Base-by-base conservation (phyloP, 2,113 vertebrate species). In the Pedetes capensis region DNA sequence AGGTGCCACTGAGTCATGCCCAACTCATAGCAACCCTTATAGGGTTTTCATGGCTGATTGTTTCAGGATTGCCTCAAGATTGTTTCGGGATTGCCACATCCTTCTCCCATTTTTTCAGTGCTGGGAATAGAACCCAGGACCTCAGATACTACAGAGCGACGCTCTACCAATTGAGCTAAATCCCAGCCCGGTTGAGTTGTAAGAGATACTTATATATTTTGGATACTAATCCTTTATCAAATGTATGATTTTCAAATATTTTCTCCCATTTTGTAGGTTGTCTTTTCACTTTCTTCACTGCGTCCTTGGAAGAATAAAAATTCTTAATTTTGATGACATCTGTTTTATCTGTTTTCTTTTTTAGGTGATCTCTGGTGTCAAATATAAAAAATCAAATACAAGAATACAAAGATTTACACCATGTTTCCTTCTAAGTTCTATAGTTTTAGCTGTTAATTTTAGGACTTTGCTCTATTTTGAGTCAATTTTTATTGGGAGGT, bases 241-340 rank as follows among this genome's bases (percentile, higher is more conserved):
- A 88, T 47, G 72, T 7, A 85, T 69, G 37, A 63, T 76, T 92
- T 87, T 0, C 22, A 85, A 92, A 55, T 61, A 74, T 81, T 80
- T 92, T 79, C 63, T 90, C 42, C n/a, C 42, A 59, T 81, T 75
- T 34, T 90, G 20, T 83, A 39, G 25, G 37, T 14, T 76, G 14
- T 57, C 29, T 89, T 89, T 87, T 87, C 53, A 95, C 29, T 66
- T 87, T 95, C 61, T 91, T 81, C 20, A 86, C 13, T 75, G 29
- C 94, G 5, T 89, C 78, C 29, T 49, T 76, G 51, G 20, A 87
- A 81, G 25, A 89, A 68, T 53, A 94, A 76, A 94, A 76, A 29
- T 39, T 96, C 91, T 82, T 66, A 83, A 59, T 87, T 85, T 91
- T 92, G 44, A 76, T 81, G 12, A 92, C 49, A 17, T 78, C 12